Base-by-base conservation (phyloP, 1,140 invertebrate species). In the Matsumurasca onukii region DNA sequence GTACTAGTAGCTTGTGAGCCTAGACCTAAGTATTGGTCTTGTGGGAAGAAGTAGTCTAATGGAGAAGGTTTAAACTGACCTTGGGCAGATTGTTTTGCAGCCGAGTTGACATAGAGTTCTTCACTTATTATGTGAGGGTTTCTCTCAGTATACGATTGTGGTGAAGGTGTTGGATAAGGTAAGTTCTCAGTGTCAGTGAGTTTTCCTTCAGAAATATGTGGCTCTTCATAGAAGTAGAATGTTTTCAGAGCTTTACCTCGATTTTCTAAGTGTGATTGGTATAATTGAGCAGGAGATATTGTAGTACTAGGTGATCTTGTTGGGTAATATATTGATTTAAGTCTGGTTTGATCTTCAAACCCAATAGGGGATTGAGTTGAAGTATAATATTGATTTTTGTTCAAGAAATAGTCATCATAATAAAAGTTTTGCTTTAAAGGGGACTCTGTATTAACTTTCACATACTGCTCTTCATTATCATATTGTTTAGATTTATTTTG, bases 141-240 rank as follows among this genome's bases (percentile, higher is more conserved):
- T 25, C 45, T 55, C 57, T 66, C 57, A n/a, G 64, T 30, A 51
- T 59, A 51, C n/a, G 34, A 29, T 67, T 55, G 66, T 24, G 52
- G 22, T 17, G 31, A 22, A 3, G 15, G 29, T 64, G 57, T 27
- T 62, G 22, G 66, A 27, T 13, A 51, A 27, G 34, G 45, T 48
- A 57, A 52, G 55, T 25, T 49, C 30, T 68, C 57, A 2, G 59
- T 27, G 49, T 69, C 59, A 17, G 62, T 72, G 31, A 66, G 45
- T 59, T 67, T 25, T 31, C 34, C 55, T 68, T 75, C 30, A 45
- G 67, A 64, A 61, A 71, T 34, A 51, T 66, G 59, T 67, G 77
- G 73, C 70, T 78, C 75, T 73, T 77, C 73, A 70, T 79, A 76
- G 69, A 79, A 72, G 70, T 75, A 77, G 55, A 70, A 75, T 0